Conservation (phyloP, 2,797 vertebrate genomes). For the Graptemys geographica region DNA sequence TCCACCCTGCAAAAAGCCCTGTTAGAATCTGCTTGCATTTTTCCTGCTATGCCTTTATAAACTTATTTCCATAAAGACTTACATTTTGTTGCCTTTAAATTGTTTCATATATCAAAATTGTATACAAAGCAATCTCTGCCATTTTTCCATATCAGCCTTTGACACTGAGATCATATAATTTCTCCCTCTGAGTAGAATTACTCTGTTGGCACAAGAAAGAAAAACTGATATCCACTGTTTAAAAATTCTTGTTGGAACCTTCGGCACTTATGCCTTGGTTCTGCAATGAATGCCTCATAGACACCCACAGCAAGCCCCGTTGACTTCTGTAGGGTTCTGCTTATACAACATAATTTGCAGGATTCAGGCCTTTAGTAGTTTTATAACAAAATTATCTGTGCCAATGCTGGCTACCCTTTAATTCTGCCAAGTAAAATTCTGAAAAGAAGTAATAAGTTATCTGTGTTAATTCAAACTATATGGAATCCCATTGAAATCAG, state of each 20-base stretch:
- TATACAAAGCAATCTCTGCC: neutral
- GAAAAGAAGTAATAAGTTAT: neutral
- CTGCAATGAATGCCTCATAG: neutral
- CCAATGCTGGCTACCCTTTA: neutral
- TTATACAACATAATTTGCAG: neutral
- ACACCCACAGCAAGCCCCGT: neutral
- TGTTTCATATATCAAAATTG: neutral
- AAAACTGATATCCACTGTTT: neutral
- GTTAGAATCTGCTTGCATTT: neutral
- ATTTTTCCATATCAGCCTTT: neutral
- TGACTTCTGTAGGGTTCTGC: neutral
- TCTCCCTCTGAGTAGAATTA: neutral
- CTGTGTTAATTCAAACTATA: neutral
- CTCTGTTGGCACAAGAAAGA: neutral
- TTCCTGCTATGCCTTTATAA: neutral
- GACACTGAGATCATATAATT: neutral
- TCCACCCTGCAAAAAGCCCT: neutral
- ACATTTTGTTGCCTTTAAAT: neutral
- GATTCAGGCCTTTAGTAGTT: neutral
- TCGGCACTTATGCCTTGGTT: neutral
- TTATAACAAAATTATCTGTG: neutral
- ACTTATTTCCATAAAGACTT: neutral
- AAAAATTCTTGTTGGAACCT: neutral
- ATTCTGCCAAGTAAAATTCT: neutral
- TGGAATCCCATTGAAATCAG: neutral